Conservation (phyloP, 2,888 invertebrate species). For the Abscondita cerata region DNA sequence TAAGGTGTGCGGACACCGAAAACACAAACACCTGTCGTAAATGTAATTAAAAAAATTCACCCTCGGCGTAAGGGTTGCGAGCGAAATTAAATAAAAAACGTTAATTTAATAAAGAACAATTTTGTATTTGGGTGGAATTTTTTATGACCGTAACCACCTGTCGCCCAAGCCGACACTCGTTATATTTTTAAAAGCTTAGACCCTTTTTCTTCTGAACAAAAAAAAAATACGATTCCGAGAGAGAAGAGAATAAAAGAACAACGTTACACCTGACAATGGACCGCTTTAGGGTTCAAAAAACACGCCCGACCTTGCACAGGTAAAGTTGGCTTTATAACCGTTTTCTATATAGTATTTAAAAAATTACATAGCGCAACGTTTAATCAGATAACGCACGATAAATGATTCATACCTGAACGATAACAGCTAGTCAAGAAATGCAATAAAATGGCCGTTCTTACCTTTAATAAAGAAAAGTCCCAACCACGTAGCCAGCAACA, state of each 20-base stretch:
- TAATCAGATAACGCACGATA: no score
- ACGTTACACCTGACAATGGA: slow-evolving; percentile 28
- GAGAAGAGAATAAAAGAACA: slow-evolving; percentile 6
- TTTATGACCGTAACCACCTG: slow-evolving; percentile 18
- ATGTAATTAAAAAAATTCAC: slow-evolving; percentile 17
- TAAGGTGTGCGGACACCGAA: no score
- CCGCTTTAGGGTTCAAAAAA: slow-evolving; percentile 18
- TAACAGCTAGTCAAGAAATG: background rate
- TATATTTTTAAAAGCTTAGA: background rate
- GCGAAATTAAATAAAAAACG: slow-evolving; percentile 1
- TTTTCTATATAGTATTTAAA: background rate
- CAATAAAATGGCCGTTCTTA: slow-evolving; percentile 8
- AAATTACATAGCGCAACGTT: background rate
- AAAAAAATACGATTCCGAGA: no score
- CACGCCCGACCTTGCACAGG: slow-evolving; percentile 20
- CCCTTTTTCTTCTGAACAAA: no score
- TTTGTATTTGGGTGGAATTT: background rate
- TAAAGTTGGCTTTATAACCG: slow-evolving; percentile 4
- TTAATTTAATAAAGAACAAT: background rate
- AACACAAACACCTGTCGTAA: no score
- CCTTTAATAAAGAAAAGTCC: slow-evolving; percentile 32
- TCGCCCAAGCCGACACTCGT: slow-evolving; percentile 4
- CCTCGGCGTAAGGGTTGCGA: background rate
- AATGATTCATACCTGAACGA: no score
- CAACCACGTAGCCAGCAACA: slow-evolving; percentile 30